These are phyloP conservation scores for Xiphophorus couchianus DNA, from an alignment of 2,113 vertebrate species.

Conservation along the genomic window DNA sequence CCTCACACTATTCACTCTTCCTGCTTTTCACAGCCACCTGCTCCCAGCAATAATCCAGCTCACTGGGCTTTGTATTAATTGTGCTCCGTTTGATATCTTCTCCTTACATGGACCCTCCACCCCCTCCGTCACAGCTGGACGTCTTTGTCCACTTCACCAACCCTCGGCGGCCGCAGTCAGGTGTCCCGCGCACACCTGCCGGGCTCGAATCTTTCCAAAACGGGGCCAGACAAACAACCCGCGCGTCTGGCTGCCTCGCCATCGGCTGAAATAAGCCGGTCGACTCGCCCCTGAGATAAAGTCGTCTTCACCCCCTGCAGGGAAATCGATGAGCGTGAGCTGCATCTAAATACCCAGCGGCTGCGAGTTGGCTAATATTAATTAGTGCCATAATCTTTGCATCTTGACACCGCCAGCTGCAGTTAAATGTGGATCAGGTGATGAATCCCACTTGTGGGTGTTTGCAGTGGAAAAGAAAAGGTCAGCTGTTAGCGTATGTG, in stretches of 20 bases:
- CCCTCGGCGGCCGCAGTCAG: constrained; percentile 26
- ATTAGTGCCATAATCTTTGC: constrained; percentile 65
- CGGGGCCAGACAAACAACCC: constrained; percentile 30
- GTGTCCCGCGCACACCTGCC: constrained; percentile 46
- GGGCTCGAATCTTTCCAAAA: constrained; percentile 35
- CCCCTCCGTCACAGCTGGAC: constrained; percentile 45
- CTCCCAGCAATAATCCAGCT: constrained; percentile 51
- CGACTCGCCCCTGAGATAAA: constrained; percentile 64
- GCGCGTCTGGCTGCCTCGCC: constrained; percentile 35
- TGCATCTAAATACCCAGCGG: constrained; percentile 53
- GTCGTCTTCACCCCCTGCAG: constrained; percentile 62
- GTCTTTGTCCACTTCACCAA: constrained; percentile 49
- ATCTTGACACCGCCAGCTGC: constrained; percentile 59
- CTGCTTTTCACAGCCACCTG: constrained; percentile 56
- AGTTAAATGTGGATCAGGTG: constrained; percentile 40
- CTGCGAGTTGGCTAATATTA: constrained; percentile 61
- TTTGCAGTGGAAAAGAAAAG: constrained; percentile 52
- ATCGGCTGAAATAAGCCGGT: constrained; percentile 46
- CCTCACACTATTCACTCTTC: constrained; percentile 16
- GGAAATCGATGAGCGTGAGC: constrained; percentile 54
- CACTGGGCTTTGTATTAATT: constrained; percentile 49
- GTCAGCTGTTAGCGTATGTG: constrained; percentile 33
- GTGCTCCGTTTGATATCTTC: constrained; percentile 30
- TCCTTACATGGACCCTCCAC: background rate
- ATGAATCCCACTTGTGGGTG: constrained; percentile 32